Conservation (phyloP, 2,888 invertebrate species). For the Scaptomyza parva region DNA sequence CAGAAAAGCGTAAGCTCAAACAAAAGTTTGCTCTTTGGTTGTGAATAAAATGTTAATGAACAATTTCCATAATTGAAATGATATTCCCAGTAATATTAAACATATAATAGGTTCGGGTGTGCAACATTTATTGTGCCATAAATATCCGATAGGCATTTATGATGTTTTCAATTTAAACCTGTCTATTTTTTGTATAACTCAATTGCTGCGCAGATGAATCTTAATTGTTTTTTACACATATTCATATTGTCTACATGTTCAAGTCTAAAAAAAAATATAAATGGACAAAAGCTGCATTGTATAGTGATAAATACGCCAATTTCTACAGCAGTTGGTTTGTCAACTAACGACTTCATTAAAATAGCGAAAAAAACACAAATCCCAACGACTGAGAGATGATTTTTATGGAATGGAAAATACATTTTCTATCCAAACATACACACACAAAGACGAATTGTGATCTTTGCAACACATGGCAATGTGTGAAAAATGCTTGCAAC, state of each 20-base stretch:
- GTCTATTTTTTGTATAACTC: too few species aligned
- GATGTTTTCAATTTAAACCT: background rate
- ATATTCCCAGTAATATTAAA: too few species aligned
- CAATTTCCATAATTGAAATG: too few species aligned
- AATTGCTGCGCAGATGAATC: background rate
- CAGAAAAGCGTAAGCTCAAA: too few species aligned
- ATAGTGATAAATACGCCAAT: constrained; percentile 9
- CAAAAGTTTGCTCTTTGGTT: too few species aligned
- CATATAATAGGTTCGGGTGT: too few species aligned
- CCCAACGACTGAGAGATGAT: constrained; percentile 19
- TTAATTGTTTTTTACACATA: background rate
- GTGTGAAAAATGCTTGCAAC: constrained; percentile 70
- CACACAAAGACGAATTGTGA: background rate
- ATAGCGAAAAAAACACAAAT: background rate
- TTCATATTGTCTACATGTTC: background rate
- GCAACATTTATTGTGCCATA: background rate
- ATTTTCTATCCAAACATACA: constrained; percentile 23
- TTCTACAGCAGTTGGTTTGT: constrained; percentile 6
- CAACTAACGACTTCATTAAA: constrained; percentile 29
- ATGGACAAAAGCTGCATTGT: background rate
- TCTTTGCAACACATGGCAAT: constrained; percentile 56
- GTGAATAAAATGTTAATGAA: too few species aligned
- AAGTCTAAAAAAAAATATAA: background rate
- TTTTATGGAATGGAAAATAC: constrained; percentile 33
- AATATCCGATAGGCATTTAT: background rate